These are phyloP conservation scores for Microplitis demolitor DNA, from an alignment of 1,140 invertebrate species.

Conservation along the genomic window DNA sequence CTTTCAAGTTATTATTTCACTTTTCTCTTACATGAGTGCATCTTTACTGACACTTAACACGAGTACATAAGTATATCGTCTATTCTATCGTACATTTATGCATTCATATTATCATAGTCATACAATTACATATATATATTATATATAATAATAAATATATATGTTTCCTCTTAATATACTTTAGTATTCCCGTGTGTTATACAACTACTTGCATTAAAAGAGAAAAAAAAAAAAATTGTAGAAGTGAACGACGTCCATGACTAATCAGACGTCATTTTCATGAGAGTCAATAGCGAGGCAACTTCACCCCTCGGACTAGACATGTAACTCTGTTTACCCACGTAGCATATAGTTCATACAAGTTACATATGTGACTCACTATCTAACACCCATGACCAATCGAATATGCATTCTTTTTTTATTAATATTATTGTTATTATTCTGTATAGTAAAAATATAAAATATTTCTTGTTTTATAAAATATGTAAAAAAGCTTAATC, in stretches of 20 bases:
- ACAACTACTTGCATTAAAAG: conserved; percentile 9
- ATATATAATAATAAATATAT: no score
- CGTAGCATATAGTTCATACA: neutral
- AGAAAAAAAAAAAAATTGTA: neutral
- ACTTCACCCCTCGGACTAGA: conserved; percentile 7
- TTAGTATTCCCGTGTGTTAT: neutral
- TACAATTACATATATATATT: no score
- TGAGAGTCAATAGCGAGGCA: conserved; percentile 19
- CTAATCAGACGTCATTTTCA: conserved; percentile 18
- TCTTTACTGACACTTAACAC: conserved; percentile 4
- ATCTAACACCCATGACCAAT: conserved; percentile 5
- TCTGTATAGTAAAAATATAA: neutral
- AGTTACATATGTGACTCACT: conserved; percentile 12
- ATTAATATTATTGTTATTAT: neutral
- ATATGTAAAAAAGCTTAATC: no score
- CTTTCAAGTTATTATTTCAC: conserved; percentile 11
- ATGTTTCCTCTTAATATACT: neutral
- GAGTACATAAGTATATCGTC: neutral
- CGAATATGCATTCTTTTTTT: neutral
- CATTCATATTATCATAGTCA: neutral
- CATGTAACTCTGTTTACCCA: conserved; percentile 11
- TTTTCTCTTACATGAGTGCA: neutral
- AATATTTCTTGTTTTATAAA: neutral
- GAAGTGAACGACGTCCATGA: conserved; percentile 18
- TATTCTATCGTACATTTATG: neutral